phyloP scores from a whole-genome alignment of 2,113 vertebrate species.

The Calonectris borealis region DNA sequence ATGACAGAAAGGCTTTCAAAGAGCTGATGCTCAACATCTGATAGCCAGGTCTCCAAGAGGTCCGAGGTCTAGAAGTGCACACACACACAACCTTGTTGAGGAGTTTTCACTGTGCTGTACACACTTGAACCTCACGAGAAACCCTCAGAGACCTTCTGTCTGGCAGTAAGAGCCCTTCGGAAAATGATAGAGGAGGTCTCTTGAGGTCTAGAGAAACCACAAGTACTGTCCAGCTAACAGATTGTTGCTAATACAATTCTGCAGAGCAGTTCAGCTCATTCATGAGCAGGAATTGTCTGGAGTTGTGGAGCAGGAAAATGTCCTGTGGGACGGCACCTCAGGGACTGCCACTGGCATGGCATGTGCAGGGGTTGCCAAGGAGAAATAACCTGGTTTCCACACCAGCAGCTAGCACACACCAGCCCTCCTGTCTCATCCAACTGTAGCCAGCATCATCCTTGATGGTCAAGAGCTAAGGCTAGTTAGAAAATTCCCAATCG shows the following conservation, averaged over 20 bases:
- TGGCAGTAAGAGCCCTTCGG: not conserved
- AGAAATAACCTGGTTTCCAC: not conserved
- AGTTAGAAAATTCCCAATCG: not conserved
- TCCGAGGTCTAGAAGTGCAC: not conserved
- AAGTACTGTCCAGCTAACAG: not conserved
- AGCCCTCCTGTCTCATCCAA: accelerated
- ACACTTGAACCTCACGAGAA: not conserved
- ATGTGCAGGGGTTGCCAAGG: accelerated
- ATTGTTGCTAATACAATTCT: not conserved
- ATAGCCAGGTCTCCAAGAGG: not conserved
- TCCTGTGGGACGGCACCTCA: not conserved
- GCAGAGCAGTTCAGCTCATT: not conserved
- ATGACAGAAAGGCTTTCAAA: not conserved
- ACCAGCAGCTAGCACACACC: not conserved
- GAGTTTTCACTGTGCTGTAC: not conserved
- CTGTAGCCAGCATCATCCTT: not conserved
- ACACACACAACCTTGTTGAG: not conserved
- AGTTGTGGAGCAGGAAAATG: not conserved
- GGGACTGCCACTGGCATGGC: not conserved
- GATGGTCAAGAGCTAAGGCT: not conserved
- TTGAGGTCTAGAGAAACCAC: not conserved
- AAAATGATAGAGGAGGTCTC: not conserved
- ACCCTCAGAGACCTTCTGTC: not conserved
- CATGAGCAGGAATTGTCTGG: not conserved
- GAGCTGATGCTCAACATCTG: not conserved